phyloP scores from a whole-genome alignment of 1,140 invertebrate species.

The Drosophila nigromelanica region DNA sequence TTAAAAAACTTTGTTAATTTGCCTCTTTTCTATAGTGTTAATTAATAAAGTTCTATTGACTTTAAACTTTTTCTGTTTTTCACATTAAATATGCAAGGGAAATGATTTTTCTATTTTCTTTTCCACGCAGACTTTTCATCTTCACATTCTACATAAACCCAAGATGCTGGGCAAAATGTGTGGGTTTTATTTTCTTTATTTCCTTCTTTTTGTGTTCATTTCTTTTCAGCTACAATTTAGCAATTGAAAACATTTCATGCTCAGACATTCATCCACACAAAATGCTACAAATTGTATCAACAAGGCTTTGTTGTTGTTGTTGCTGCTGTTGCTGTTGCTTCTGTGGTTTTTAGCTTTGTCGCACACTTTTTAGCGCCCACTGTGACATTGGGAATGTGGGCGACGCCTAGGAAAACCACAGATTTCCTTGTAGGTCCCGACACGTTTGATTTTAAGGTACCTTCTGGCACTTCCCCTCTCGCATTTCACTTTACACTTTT shows the following conservation, averaged over 20 bases:
- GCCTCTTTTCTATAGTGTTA: background rate
- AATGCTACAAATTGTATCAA: slow-evolving; percentile 53
- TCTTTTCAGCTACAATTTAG: slow-evolving; percentile 45
- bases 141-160: slow-evolving; percentile 16
- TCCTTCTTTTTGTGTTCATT: slow-evolving; percentile 24
- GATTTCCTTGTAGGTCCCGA: slow-evolving; percentile 31
- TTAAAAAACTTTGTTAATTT: background rate
- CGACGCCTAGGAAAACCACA: slow-evolving; percentile 49
- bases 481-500: slow-evolving; percentile 8
- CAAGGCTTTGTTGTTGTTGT: slow-evolving; percentile 34
- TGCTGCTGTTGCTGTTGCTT: slow-evolving; percentile 16
- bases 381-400: slow-evolving; percentile 33
- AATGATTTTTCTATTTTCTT: slow-evolving; percentile 24
- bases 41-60: slow-evolving; percentile 10
- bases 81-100: slow-evolving; percentile 4
- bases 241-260: slow-evolving; percentile 65
- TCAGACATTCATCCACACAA: slow-evolving; percentile 46
- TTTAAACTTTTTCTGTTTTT: background rate
- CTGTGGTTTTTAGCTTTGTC: slow-evolving; percentile 47
- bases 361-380: slow-evolving; percentile 17
- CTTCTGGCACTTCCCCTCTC: slow-evolving; percentile 43
- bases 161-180: slow-evolving; percentile 16
- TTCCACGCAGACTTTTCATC: background rate
- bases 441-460: slow-evolving; percentile 67
- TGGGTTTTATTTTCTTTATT: slow-evolving; percentile 2